Conservation (phyloP, 2,888 invertebrate species). For the Apamea epomidion region DNA sequence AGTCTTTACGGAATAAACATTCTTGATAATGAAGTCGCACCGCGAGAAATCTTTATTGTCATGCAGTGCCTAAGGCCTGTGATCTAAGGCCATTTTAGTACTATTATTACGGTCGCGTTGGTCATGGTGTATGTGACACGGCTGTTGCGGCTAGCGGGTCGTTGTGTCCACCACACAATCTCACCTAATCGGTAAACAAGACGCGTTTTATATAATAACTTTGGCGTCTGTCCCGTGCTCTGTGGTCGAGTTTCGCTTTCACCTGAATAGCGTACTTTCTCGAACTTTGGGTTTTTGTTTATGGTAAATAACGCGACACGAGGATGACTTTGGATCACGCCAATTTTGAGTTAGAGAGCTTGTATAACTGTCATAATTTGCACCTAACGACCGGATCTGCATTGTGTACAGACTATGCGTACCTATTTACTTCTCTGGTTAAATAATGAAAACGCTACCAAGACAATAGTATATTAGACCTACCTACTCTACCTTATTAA, state of each 20-base stretch:
- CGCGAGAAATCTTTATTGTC: conserved; percentile 15
- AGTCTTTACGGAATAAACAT: background rate
- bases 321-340: conserved; percentile 61
- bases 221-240: conserved; percentile 76
- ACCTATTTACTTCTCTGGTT: background rate
- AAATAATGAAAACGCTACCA: conserved; percentile 5
- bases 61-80: background rate
- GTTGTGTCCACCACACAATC: conserved; percentile 70
- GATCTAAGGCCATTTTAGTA: background rate
- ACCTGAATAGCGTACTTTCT: conserved; percentile 85
- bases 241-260: conserved; percentile 85
- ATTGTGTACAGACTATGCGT: conserved; percentile 51
- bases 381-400: conserved; percentile 58
- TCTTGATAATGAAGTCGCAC: background rate
- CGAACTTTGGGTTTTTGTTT: conserved; percentile 77
- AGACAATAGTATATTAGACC: background rate
- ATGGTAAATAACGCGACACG: conserved; percentile 61
- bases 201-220: conserved; percentile 82
- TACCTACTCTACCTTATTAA: background rate
- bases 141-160: conserved; percentile 58
- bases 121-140: conserved; percentile 35
- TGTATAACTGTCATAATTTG: conserved; percentile 58
- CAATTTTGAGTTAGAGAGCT: conserved; percentile 45
- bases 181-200: conserved; percentile 83
- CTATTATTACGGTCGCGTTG: background rate